phyloP scores from a whole-genome alignment of 1,140 invertebrate genomes.

The Hylaeus volcanicus region DNA sequence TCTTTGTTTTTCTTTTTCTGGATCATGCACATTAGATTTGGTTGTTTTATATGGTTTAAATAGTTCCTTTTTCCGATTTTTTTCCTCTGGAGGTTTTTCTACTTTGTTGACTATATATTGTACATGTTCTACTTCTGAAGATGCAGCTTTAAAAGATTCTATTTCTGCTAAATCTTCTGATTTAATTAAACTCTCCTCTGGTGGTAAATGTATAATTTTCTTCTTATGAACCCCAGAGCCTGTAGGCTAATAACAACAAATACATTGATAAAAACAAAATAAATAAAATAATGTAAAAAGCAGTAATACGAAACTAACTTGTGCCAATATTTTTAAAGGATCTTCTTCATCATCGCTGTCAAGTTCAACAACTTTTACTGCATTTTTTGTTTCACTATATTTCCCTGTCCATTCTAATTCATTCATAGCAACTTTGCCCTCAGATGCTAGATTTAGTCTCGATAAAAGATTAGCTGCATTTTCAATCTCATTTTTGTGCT shows the following conservation, averaged over 20 bases:
- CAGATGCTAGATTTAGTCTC: slow-evolving; percentile 82
- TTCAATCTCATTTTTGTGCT: slow-evolving; percentile 82
- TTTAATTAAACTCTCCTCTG: slow-evolving; percentile 83
- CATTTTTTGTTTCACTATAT: slow-evolving; percentile 67
- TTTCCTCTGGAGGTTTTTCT: slow-evolving; percentile 73
- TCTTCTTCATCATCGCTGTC: slow-evolving; percentile 86
- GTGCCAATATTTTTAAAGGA: slow-evolving; percentile 85
- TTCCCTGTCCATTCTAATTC: slow-evolving; percentile 86
- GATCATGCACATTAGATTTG: slow-evolving; percentile 83
- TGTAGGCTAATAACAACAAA: slow-evolving; percentile 70
- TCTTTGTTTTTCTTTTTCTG: slow-evolving; percentile 82
- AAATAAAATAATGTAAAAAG: slow-evolving; percentile 2
- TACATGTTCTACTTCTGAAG: slow-evolving; percentile 76
- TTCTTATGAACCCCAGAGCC: slow-evolving; percentile 82
- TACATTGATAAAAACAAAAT: slow-evolving; percentile 25
- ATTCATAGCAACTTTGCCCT: slow-evolving; percentile 82
- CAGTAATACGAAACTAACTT: slow-evolving; percentile 69
- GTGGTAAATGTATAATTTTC: slow-evolving; percentile 81
- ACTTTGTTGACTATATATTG: slow-evolving; percentile 83
- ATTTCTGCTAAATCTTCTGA: slow-evolving; percentile 83
- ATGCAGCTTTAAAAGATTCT: slow-evolving; percentile 70
- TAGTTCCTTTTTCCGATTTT: slow-evolving; percentile 70
- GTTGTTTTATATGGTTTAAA: slow-evolving; percentile 86
- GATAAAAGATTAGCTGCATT: slow-evolving; percentile 82
- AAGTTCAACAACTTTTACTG: slow-evolving; percentile 74